Base-by-base conservation (phyloP, 2,888 invertebrate species). In the Cephus pulcher region DNA sequence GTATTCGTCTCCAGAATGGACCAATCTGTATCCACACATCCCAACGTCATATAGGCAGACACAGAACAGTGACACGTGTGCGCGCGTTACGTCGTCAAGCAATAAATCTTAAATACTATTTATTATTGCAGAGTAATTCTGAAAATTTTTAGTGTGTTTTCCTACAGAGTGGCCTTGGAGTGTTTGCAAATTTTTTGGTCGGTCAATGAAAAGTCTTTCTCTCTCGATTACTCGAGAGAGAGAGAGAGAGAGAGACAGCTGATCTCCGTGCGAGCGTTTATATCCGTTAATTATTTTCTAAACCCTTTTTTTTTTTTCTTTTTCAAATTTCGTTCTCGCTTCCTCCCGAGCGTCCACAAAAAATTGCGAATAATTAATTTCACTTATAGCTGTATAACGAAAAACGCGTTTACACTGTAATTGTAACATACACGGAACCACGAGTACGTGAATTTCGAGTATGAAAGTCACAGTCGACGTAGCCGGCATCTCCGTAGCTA, bases 51-150 rank as follows among this genome's bases (percentile, higher is more conserved):
- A 23, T 9, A 23, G 23, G 23, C 56, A 56, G 56, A 56, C 56
- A 56, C 40, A 23, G 56, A 15, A 23, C 56, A 56, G 56, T 56
- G 23, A 56, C 56, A 23, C 23, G 56, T 23, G 2, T 9, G 23
- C 23, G 9, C 40, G 40, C 56, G 23, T 56, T 71, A 32, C 32
- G 11, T 32, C 32, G 71, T 32, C 15, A 71, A 71, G 71, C 71
- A 71, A 71, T 71, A 71, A 71, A 71, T 71, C 33, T 71, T 71
- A 71, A 56, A 71, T 71, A 33, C 12, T 71, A 71, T 33, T 71
- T 33, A 33, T 71, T 32, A 71, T 71, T 71, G 32, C 71, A 32
- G 11, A 32, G 32, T 33, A 33, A 71, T 12, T 32, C 32, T 12
- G 32, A 32, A 15, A 33, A 15, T 32, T 71, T 32, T 32, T 23